These are phyloP conservation scores for Araneus ventricosus DNA, from an alignment of 1,140 invertebrate genomes.

Conservation along the genomic window DNA sequence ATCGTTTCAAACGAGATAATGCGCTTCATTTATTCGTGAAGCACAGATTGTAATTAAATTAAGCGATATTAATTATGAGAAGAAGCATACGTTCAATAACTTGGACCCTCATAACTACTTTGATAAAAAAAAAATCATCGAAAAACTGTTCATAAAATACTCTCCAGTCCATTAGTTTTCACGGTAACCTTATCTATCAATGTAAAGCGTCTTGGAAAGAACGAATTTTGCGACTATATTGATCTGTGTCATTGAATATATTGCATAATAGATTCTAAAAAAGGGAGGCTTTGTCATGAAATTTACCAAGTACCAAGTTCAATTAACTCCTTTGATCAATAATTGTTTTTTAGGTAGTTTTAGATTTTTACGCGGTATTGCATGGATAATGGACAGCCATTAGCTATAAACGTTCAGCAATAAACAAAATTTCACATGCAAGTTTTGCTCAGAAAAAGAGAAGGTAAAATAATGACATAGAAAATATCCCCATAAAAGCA, in stretches of 20 bases:
- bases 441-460: too few relatives aligned
- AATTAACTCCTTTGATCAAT: not conserved
- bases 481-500: too few relatives aligned
- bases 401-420: too few relatives aligned
- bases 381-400: too few relatives aligned
- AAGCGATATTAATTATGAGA: conserved; percentile 38
- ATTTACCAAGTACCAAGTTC: not conserved
- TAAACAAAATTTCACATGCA: too few relatives aligned
- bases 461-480: too few relatives aligned
- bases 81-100: conserved; percentile 15
- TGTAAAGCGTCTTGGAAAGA: not conserved
- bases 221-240: not conserved
- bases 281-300: not conserved
- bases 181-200: conserved; percentile 19
- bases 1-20: conserved; percentile 45
- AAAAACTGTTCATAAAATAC: conserved; percentile 36
- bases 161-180: not conserved
- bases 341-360: not conserved
- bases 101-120: not conserved
- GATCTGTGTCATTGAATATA: not conserved
- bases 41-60: conserved; percentile 56
- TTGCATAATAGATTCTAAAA: conserved; percentile 10
- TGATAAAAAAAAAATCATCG: not conserved
- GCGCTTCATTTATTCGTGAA: conserved; percentile 46
- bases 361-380: too few relatives aligned